Evolutionary conservation across 2,888 invertebrate genomes (phyloP), one percentile per base, ranked within the genome.

Genomic region (Athrips mouffetella): DNA sequence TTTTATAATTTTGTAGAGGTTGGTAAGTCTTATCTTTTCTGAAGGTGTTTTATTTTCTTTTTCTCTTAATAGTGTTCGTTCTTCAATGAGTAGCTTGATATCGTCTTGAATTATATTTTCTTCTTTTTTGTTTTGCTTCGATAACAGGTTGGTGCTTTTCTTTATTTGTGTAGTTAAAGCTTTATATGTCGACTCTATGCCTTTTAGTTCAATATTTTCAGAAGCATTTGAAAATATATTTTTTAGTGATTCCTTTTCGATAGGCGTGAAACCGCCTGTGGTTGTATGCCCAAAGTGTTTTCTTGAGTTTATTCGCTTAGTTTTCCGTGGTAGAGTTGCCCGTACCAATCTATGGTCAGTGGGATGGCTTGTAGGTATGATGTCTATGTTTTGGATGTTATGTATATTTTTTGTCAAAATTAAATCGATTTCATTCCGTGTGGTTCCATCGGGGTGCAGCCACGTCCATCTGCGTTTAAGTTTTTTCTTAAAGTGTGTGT

Each of bases 401-500:
- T 31, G 21, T 25, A 16, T 29, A 5, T 30, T 30, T 44, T 31
- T 30, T 44, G 21, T 20, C 11, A 44, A 18, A n/a, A 44, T 30
- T 2, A 18, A 45, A 13, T 49, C 39, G 4, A 49, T 31, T 44
- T 50, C 42, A 20, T 50, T 50, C 21, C 21, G 29, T 29, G 44
- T 48, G 3, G 2, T 16, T 10, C 46, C 45, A 25, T 49, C 33
- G 7, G 49, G 45, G 1, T 23, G 25, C 3, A 7, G 13, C 50
- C 50, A 50, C 2, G 50, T 50, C 47, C 47, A 50, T 35, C 29
- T 35, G 8, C 20, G 21, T 18, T 41, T 48, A 1, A 4, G 15
- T 30, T 49, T 18, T 8, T 30, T 37, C 33, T 47, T 31, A 31
- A 48, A 48, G 7, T 23, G 11, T 2, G 42, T 40, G 13, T 40